These are phyloP conservation scores for Aculops lycopersici DNA, from an alignment of 1,140 invertebrate genomes.

Conservation along the genomic window DNA sequence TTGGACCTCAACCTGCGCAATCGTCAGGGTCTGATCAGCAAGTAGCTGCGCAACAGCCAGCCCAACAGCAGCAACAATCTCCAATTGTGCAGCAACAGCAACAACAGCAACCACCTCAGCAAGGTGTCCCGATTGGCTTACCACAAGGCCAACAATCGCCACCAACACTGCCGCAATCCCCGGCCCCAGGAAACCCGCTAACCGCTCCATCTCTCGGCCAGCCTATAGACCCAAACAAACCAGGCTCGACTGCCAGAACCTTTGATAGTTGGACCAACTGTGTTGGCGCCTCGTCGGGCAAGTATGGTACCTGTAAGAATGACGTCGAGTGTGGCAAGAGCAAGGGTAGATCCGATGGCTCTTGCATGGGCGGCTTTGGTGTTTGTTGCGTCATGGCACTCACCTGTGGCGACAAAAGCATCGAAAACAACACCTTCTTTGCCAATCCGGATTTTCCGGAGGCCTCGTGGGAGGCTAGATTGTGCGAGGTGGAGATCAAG, in stretches of 20 bases:
- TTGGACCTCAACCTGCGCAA: no score
- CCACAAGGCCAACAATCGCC: background rate
- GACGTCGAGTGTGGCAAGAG: background rate
- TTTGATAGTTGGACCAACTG: background rate
- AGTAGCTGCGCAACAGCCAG: background rate
- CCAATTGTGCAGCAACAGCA: background rate
- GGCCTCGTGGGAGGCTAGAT: background rate
- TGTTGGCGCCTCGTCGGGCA: background rate
- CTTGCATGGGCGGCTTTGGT: background rate
- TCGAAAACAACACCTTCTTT: background rate
- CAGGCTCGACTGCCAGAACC: background rate
- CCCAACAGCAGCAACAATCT: background rate
- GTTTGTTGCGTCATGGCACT: conserved; percentile 1
- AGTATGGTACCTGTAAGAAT: background rate
- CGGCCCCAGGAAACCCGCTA: background rate
- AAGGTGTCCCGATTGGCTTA: background rate
- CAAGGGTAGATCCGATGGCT: background rate
- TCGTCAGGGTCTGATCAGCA: no score
- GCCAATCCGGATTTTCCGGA: conserved; percentile 2
- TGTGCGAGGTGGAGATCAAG: background rate
- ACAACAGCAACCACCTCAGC: background rate
- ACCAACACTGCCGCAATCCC: background rate
- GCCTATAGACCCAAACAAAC: no score
- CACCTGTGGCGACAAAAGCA: background rate
- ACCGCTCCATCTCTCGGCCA: background rate